Evolutionary conservation across 2,888 invertebrate species (phyloP), one percentile per base, ranked within the genome.

Genomic region (Pyrgus malvae): DNA sequence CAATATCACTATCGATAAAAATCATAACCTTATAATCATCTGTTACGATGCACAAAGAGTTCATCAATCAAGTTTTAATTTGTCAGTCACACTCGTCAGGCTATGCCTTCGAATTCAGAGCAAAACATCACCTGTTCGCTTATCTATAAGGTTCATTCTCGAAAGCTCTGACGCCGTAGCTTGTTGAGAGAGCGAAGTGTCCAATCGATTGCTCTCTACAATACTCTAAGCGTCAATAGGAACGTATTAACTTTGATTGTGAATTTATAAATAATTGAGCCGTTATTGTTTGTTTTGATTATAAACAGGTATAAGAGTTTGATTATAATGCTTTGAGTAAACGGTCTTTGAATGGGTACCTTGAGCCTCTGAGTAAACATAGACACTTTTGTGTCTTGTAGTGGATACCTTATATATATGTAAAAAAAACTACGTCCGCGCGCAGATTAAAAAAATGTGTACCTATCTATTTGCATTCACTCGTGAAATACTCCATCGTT

Each of bases 111-210:
- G 1, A 12, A 17, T 31, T 63, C 41, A 55, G 46, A 55, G 64
- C 60, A 70, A 76, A 69, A 60, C 67, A 64, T 62, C 59, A 63
- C 63, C 59, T 70, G 53, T 57, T 60, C 4, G 40, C 56, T 60
- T 61, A 68, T 58, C 56, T 61, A 66, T 68, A 71, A 59, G 59
- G 56, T 58, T 58, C 62, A 70, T 67, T 72, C 70, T 68, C 59
- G 55, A 66, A 19, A 2, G 29, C 3, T 31, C 8, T 12, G 63
- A 61, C 23, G n/a, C 27, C 53, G n/a, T 37, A 19, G 29, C 48
- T 29, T 49, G 31, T 55, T 29, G 21, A 51, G 21, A 33, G 3
- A 19, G 44, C 11, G 12, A 31, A 31, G 3, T 19, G 31, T 45
- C 19, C 29, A 27, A 40, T 40, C 40, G 12, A 40, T 12, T 8